Base-by-base conservation (phyloP, 2,888 invertebrate species). In the Acleris cristana region DNA sequence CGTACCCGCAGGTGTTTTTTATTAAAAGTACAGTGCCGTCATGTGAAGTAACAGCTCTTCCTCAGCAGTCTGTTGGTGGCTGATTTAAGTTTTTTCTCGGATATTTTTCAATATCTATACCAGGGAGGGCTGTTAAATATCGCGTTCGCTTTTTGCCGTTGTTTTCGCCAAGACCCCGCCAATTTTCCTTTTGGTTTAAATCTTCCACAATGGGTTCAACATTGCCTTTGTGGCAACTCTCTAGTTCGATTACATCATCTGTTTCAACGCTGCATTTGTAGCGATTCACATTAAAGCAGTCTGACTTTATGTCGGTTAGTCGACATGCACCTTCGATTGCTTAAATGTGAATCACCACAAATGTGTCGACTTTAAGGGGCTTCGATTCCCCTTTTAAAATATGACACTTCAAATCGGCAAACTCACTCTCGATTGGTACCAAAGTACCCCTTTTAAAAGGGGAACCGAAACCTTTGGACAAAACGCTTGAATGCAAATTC, bases 391-490 rank as follows among this genome's bases (percentile, higher is more conserved):
- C 61, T 26, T 61, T 61, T 14, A 52, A 40, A 5, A 59, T 10
- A n/a, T 60, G 51, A n/a, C 52, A 60, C 52, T 60, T 60, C 21
- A 60, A 40, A 18, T 60, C 21, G 7, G 52, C 51, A 21, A 40
- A 60, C 10, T 14, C 18, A 18, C 44, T 61, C 12, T 61, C 53
- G 12, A 61, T 44, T 2, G 26, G 53, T 19, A 18, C 45, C 44
- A 44, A 44, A 44, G 52, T 61, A 52, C 61, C 61, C 8, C 44
- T 44, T 3, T 23, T 60, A 10, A 53, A 44, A 23, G 23, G 23
- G 23, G 3, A 23, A 23, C 23, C 23, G 23, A 23, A 23, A 23
- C 23, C 44, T 2, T 21, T 8, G 10, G 26, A 10, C n/a, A 52
- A 3, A 10, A 61, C 44, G n/a, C n/a, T 45, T 12, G 44, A 53